phyloP scores from a whole-genome alignment of 2,113 vertebrate species.

The Athene cunicularia region DNA sequence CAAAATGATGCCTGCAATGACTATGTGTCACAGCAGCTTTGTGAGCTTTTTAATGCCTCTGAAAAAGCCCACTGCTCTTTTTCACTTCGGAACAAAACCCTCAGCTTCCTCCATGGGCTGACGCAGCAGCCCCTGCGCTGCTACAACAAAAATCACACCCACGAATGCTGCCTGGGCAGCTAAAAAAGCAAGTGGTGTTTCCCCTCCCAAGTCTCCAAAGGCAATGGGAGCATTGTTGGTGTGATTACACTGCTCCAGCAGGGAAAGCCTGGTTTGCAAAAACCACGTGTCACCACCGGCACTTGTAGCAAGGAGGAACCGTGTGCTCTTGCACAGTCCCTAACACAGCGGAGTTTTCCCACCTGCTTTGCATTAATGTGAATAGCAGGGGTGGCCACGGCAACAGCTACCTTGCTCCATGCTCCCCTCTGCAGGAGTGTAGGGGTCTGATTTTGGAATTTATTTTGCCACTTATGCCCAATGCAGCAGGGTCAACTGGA shows the following conservation, averaged over 20 bases:
- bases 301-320: neutral
- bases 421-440: neutral
- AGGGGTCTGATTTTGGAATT: neutral
- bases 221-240: fast-evolving
- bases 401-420: neutral
- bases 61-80: neutral
- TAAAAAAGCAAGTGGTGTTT: neutral
- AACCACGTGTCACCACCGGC: fast-evolving
- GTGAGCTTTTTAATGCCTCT: neutral
- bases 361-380: neutral
- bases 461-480: neutral
- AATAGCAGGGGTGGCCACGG: neutral
- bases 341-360: fast-evolving
- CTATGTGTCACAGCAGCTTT: neutral
- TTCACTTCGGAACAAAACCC: neutral
- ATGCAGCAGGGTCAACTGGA: fast-evolving
- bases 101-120: fast-evolving
- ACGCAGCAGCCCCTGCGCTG: fast-evolving
- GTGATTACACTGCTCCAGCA: neutral
- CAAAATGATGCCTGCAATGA: fast-evolving
- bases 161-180: neutral
- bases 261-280: neutral
- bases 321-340: neutral
- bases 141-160: neutral
- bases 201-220: fast-evolving